Base-by-base conservation (phyloP, 2,888 invertebrate genomes). In the Strigamia transsilvanica region DNA sequence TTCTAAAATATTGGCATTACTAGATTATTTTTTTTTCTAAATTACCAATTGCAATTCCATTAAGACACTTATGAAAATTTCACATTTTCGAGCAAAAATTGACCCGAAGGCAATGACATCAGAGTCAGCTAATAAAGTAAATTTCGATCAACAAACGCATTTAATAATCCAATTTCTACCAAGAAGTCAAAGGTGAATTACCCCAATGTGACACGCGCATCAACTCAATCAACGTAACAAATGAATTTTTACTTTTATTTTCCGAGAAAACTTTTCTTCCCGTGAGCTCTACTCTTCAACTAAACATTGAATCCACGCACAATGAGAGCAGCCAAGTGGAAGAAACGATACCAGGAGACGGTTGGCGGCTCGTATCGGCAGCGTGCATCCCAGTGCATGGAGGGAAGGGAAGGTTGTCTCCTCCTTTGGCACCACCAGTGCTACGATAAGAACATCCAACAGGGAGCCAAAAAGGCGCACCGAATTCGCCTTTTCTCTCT, bases 271-370 rank as follows among this genome's bases (percentile, higher is more conserved):
- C 10, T 27, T 27, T 73, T 23, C 73, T 73, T 32, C 73, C 73
- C 73, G 32, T 73, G 73, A 73, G 73, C 73, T 12, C 12, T 27
- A 32, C 73, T 73, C 32, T 23, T 73, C 27, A 73, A 73, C 27
- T 32, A 13, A 73, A 73, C 73, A 32, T 73, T 32, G 73, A 73
- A 73, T 73, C 73, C 73, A 27, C 32, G n/a, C 73, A 73, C 73
- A 73, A 73, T 73, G 73, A 32, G 32, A 73, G 73, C 73, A 73
- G 73, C 73, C 73, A 73, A 23, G 73, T 73, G 73, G 73, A 73
- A 73, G 73, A 73, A 73, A 73, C 73, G 73, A 73, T 73, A 73
- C 73, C 73, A 73, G 73, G 32, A 73, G 73, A 73, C 73, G 73
- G 73, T 73, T 73, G 73, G 73, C 73, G 73, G 73, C 32, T 73